phyloP scores from a whole-genome alignment of 1,140 invertebrate species.

The Wasmannia auropunctata region DNA sequence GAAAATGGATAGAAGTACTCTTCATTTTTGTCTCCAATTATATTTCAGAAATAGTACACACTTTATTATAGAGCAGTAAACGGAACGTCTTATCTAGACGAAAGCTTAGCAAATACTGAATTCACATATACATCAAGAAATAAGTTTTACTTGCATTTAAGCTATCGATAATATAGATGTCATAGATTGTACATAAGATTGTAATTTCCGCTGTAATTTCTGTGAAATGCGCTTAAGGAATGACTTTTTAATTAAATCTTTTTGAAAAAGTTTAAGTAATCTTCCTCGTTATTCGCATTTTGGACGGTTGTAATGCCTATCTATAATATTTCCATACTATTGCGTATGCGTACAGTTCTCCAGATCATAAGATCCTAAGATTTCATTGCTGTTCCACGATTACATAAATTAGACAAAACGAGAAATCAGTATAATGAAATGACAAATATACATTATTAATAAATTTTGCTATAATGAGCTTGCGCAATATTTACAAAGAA shows the following conservation, averaged over 20 bases:
- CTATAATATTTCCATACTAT: slow-evolving; percentile 46
- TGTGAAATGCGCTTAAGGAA: not conserved
- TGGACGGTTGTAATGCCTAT: slow-evolving; percentile 34
- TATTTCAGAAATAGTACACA: no score
- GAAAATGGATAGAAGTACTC: no score
- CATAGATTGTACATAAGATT: no score
- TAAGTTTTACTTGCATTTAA: no score
- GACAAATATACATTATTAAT: not conserved
- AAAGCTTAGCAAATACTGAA: no score
- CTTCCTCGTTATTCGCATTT: not conserved
- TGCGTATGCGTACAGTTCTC: not conserved
- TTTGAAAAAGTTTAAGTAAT: slow-evolving; percentile 13
- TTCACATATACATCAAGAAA: no score
- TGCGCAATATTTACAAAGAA: not conserved
- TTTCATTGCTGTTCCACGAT: slow-evolving; percentile 37
- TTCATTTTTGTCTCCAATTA: no score
- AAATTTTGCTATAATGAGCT: not conserved
- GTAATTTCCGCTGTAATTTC: not conserved
- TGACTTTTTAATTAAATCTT: slow-evolving; percentile 33
- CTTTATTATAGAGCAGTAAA: no score
- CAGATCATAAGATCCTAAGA: slow-evolving; percentile 40
- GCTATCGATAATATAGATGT: no score
- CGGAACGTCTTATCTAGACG: no score
- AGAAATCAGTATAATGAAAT: not conserved
- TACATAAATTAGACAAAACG: not conserved